Evolutionary conservation across 2,888 invertebrate species (phyloP), one percentile per base, ranked within the genome.

Genomic region (Drosophila mercatorum): DNA sequence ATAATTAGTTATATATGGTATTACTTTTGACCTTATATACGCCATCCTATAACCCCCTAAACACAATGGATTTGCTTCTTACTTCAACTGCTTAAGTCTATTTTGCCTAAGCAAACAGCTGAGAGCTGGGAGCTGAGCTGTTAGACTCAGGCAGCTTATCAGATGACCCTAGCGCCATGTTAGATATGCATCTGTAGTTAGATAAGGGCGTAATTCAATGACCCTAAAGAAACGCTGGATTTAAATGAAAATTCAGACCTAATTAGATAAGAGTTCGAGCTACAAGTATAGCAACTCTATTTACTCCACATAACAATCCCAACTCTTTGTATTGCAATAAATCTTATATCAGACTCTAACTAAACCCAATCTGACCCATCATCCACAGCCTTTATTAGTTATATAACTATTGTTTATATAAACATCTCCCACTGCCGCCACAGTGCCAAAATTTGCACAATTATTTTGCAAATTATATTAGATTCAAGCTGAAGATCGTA

Each of bases 401-500:
- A 14, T 17, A 55, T 14, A 69, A 67, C 14, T 17, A 12, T 41
- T 56, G 60, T 17, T 47, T 41, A 41, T 34, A 17, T 7, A 47
- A 68, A 47, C 4, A n/a, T 38, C 36, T 11, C 22, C 52, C 40
- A 28, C 17, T 17, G 17, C n/a, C 36, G 36, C 28, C 17, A 59
- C 22, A 38, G 44, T 41, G 46, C 34, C 17, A 58, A 56, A 22
- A 17, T 49, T 36, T 57, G 28, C 67, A 26, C 28, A 40, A 34
- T 31, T 49, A 26, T 28, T 57, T 69, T 5, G 26, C 14, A 17
- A 41, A 49, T 26, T 12, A 22, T n/a, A 10, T 77, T 57, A 40
- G 63, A 26, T 73, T 28, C 51, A 47, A 56, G 60, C 53, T 28
- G 78, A 73, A 14, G 43, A 74, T 62, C 75, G 22, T 22, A 38